Percentiles rank a stretch among this genome's conserved stretches.
Evolutionary conservation across 2,113 vertebrate genomes (phyloP).

Genomic region (Eonycteris spelaea): DNA sequence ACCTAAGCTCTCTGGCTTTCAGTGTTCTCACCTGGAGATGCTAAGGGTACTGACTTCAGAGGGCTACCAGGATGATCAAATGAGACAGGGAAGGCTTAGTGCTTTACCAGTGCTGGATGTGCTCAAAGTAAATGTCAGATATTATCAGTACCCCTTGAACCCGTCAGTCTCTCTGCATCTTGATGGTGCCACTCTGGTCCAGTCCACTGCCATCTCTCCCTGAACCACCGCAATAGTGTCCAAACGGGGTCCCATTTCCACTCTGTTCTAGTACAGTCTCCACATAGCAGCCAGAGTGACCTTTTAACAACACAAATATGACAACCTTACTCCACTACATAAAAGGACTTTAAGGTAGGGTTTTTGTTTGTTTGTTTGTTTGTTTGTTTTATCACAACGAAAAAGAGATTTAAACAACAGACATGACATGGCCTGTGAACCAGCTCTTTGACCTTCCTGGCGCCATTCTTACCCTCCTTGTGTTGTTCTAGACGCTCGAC

Average conservation of each 20-base stretch:
- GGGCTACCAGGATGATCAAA: neutral
- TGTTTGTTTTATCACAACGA: neutral
- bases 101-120: neutral
- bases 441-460: neutral
- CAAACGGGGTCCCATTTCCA: neutral
- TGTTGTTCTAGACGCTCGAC: neutral
- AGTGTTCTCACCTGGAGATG: neutral
- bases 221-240: neutral
- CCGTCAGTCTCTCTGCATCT: fast-evolving
- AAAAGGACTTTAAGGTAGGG: neutral
- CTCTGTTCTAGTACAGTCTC: fast-evolving
- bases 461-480: neutral
- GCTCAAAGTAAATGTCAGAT: neutral
- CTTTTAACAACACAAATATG: neutral
- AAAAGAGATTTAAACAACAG: neutral
- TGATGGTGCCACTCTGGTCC: neutral
- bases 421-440: neutral
- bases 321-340: neutral
- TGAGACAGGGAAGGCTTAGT: neutral
- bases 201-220: neutral
- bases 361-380: too few relatives aligned
- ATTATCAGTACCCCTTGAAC: neutral
- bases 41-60: neutral
- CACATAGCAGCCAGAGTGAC: neutral
- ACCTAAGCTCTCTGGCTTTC: neutral